A percentile compares a stretch with the other conserved stretches of the same genome.
phyloP scores from a whole-genome alignment of 2,888 invertebrate genomes.

The Deroplatys truncata region DNA sequence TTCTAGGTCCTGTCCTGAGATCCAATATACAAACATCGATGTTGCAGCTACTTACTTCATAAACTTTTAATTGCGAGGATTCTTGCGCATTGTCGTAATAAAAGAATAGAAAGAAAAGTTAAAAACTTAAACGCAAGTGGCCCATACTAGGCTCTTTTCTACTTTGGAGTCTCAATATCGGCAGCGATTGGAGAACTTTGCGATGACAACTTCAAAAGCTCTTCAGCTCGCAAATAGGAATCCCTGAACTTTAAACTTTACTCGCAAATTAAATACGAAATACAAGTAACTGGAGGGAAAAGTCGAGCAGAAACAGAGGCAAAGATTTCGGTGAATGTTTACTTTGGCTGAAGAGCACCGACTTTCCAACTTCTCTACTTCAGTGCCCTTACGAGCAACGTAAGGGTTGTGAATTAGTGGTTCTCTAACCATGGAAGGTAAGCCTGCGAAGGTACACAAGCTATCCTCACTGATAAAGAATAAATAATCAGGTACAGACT shows the following conservation, averaged over 20 bases:
- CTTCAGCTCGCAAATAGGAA: neutral
- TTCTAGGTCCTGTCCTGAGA: neutral
- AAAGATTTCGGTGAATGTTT: neutral
- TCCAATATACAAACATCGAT: neutral
- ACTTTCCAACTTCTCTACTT: neutral
- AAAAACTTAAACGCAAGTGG: neutral
- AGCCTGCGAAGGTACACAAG: too few relatives aligned
- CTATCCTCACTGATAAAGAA: too few relatives aligned
- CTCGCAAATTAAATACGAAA: neutral
- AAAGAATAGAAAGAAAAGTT: neutral
- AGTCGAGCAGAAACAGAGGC: neutral
- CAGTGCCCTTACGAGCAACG: neutral
- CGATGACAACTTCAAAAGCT: neutral
- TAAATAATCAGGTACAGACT: too few relatives aligned
- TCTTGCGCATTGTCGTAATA: neutral
- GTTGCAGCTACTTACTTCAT: neutral
- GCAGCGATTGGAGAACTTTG: neutral
- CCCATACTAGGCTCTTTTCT: neutral
- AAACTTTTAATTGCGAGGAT: neutral
- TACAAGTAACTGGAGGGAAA: neutral
- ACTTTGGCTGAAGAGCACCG: neutral
- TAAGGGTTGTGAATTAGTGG: too few relatives aligned
- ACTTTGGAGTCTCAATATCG: neutral
- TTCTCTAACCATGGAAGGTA: neutral
- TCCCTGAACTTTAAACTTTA: neutral